phyloP scores from a whole-genome alignment of 2,113 vertebrate species.

The Trichomycterus rosablanca region DNA sequence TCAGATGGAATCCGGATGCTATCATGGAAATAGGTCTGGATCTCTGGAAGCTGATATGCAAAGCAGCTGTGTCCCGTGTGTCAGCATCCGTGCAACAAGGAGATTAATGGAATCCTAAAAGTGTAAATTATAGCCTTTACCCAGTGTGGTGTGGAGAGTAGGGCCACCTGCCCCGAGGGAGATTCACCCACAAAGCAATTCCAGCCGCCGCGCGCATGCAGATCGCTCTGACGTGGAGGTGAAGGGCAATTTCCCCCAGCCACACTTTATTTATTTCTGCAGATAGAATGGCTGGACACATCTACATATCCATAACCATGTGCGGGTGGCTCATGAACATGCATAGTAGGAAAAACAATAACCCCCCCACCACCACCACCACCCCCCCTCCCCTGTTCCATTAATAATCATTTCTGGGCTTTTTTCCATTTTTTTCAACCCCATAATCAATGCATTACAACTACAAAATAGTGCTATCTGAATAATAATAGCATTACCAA shows the following conservation, averaged over 20 bases:
- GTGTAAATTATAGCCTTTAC: slow-evolving; percentile 76
- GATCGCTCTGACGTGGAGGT: slow-evolving; percentile 66
- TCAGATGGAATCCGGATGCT: slow-evolving; percentile 73
- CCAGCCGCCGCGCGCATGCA: slow-evolving; percentile 66
- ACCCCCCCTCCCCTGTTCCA: not conserved
- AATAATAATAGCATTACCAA: slow-evolving; percentile 12
- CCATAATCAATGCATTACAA: slow-evolving; percentile 21
- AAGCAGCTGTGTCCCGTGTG: slow-evolving; percentile 74
- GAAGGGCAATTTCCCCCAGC: slow-evolving; percentile 73
- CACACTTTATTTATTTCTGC: slow-evolving; percentile 45
- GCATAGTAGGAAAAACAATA: slow-evolving; percentile 19
- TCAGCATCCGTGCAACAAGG: slow-evolving; percentile 61
- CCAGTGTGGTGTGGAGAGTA: slow-evolving; percentile 59
- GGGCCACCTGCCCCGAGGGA: slow-evolving; percentile 61
- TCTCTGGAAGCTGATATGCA: slow-evolving; percentile 75
- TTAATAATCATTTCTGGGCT: slow-evolving; percentile 11
- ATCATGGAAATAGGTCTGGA: slow-evolving; percentile 75
- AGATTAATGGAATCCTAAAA: slow-evolving; percentile 80
- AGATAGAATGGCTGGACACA: slow-evolving; percentile 47
- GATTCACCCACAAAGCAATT: slow-evolving; percentile 71
- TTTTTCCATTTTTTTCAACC: slow-evolving; percentile 10
- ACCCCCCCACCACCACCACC: no score
- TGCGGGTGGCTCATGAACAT: slow-evolving; percentile 12
- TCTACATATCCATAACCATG: slow-evolving; percentile 37
- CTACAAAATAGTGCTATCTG: slow-evolving; percentile 2